Evolutionary conservation across 2,888 invertebrate species (phyloP).

Genomic region (Rhopalosiphum nymphaeae): DNA sequence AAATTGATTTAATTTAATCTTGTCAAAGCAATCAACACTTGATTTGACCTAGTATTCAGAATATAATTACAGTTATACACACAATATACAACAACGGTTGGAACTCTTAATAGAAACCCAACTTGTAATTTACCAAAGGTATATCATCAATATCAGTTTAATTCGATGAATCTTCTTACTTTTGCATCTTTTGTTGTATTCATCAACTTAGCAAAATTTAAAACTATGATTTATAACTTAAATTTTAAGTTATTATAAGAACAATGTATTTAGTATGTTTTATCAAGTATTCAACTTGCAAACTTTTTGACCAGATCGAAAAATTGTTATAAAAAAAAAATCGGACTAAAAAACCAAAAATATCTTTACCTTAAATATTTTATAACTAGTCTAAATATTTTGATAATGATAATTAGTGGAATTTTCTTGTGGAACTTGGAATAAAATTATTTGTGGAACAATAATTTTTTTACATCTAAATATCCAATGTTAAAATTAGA

Average conservation of each 20-base stretch:
- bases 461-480: no score
- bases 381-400: background rate
- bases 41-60: background rate
- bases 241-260: background rate
- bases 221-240: background rate
- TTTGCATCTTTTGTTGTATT: background rate
- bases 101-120: background rate
- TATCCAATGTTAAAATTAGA: no score
- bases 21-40: background rate
- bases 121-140: background rate
- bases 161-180: background rate
- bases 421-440: no score
- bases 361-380: no score
- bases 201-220: background rate
- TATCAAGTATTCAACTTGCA: background rate
- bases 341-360: no score
- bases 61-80: background rate
- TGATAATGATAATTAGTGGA: background rate
- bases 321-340: background rate
- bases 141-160: background rate
- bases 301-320: background rate
- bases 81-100: background rate
- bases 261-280: background rate
- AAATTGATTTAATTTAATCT: background rate
- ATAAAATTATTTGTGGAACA: no score